Evolutionary conservation across 2,888 invertebrate species (phyloP).

Genomic region (Morinoia aosen): DNA sequence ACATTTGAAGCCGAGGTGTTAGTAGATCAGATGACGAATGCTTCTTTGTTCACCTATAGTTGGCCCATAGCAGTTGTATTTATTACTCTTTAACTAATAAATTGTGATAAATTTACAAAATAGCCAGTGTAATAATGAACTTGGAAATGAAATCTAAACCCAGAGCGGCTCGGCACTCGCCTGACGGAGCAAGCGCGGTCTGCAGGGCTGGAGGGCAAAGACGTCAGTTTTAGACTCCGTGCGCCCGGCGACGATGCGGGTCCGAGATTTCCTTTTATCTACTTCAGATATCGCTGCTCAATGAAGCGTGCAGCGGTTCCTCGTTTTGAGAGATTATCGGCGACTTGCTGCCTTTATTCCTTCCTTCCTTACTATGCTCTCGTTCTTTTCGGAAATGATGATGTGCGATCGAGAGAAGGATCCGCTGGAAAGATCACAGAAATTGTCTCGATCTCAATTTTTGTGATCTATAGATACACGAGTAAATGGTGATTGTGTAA

Average conservation of each 20-base stretch:
- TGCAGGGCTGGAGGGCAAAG: not conserved
- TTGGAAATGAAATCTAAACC: not conserved
- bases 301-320: slow-evolving; percentile 46
- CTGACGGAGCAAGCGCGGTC: not conserved
- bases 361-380: not conserved
- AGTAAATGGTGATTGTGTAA: not conserved
- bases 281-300: slow-evolving; percentile 40
- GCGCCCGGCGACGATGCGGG: slow-evolving; percentile 1
- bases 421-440: not conserved
- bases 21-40: not conserved
- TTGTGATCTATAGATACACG: not conserved
- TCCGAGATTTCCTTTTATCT: slow-evolving; percentile 40
- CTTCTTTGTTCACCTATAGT: not conserved
- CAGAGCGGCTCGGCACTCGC: not conserved
- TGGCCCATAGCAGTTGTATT: not conserved
- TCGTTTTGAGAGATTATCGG: slow-evolving; percentile 49
- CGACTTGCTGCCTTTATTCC: slow-evolving; percentile 5
- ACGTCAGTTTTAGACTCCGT: slow-evolving; percentile 30
- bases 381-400: not conserved
- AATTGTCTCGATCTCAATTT: not conserved
- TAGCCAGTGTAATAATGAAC: not conserved
- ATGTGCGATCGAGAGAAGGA: not conserved
- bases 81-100: not conserved
- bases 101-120: not conserved
- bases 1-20: not conserved